Percentiles rank a stretch among this genome's conserved stretches.
These are phyloP conservation scores for Catharus ustulatus DNA, from an alignment of 2,797 vertebrate genomes.

Conservation along the genomic window DNA sequence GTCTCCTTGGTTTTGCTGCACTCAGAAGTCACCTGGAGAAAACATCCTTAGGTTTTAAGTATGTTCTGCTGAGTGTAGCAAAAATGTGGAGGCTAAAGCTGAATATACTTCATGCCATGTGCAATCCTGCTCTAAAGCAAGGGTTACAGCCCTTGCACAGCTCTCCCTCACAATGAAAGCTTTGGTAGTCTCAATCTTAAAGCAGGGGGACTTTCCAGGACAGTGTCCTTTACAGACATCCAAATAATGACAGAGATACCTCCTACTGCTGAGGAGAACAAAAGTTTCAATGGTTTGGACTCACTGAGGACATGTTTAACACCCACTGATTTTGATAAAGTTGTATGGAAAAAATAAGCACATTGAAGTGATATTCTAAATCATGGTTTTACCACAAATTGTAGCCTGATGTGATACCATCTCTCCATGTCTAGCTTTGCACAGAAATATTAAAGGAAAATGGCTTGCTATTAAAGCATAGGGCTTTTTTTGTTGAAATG, in stretches of 20 bases:
- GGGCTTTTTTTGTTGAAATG: not conserved
- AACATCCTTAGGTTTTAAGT: not conserved
- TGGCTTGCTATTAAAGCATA: not conserved
- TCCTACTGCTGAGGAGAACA: not conserved
- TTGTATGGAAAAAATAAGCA: not conserved
- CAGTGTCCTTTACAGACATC: not conserved
- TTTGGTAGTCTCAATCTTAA: not conserved
- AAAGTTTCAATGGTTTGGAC: not conserved
- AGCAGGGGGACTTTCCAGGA: not conserved
- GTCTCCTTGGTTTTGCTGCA: not conserved
- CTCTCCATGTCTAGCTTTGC: not conserved
- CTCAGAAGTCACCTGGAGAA: not conserved
- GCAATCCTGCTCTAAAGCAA: not conserved
- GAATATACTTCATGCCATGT: not conserved
- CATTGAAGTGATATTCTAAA: not conserved
- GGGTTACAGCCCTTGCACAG: not conserved
- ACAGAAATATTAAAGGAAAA: conserved; percentile 3
- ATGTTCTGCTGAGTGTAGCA: not conserved
- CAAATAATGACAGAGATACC: not conserved
- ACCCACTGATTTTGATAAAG: not conserved
- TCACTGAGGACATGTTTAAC: not conserved
- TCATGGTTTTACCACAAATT: not conserved
- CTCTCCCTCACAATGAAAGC: not conserved
- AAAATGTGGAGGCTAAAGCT: not conserved
- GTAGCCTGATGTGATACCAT: not conserved